Percentiles rank a stretch among this genome's conserved stretches.
These are phyloP conservation scores for Phlogophora meticulosa DNA, from an alignment of 2,888 invertebrate genomes.

Conservation along the genomic window DNA sequence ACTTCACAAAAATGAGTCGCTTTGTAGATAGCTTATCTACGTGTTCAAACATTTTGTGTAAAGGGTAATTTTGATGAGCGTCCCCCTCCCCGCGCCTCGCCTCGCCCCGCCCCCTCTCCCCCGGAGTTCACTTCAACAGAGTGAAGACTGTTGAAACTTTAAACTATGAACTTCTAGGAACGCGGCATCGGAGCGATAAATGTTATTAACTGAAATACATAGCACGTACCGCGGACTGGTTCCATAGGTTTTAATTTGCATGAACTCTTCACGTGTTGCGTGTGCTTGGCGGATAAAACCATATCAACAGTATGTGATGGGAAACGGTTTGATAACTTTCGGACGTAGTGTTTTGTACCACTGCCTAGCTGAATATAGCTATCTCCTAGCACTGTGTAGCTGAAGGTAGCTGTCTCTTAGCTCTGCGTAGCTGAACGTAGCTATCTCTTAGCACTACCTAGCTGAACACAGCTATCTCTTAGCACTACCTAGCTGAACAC, in stretches of 20 bases:
- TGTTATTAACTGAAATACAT: constrained; percentile 13
- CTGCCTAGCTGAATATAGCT: not conserved
- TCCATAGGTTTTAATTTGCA: not conserved
- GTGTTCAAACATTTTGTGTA: constrained; percentile 43
- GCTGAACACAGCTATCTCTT: too few relatives aligned
- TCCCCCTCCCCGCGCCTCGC: not conserved
- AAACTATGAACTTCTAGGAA: constrained; percentile 13
- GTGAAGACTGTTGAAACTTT: constrained; percentile 27
- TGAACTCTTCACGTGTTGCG: not conserved
- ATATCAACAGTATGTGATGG: not conserved
- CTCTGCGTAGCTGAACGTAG: not conserved
- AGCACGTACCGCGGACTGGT: not conserved
- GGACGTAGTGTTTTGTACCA: not conserved
- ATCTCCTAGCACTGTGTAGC: too few relatives aligned
- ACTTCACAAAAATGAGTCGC: constrained; percentile 55
- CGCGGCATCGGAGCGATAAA: not conserved
- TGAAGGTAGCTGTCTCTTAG: not conserved
- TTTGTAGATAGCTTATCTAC: constrained; percentile 60
- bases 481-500: too few relatives aligned
- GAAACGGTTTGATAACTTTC: not conserved
- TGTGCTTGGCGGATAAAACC: not conserved
- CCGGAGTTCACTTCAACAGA: not conserved
- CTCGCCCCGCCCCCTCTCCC: too few relatives aligned
- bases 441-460: too few relatives aligned
- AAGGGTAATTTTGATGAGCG: constrained; percentile 36